Evolutionary conservation across 2,888 invertebrate genomes (phyloP), one percentile per base, ranked within the genome.

Genomic region (Microplitis manilae): DNA sequence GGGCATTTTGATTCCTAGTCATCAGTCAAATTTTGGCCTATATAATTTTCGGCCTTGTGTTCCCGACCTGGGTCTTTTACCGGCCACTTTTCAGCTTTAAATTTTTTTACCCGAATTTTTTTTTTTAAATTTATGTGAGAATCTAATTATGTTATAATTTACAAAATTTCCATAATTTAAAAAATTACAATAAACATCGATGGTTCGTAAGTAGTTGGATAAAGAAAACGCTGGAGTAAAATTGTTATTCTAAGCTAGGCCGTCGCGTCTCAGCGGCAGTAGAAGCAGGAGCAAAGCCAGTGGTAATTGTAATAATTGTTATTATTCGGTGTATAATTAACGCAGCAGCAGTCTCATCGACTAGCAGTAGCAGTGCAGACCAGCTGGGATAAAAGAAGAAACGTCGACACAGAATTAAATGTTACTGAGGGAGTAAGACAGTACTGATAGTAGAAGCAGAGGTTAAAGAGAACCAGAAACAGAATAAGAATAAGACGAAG

Each of bases 271-370:
- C 77, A 30, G 30, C 50, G 13, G 50, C 9, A 13, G 13, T 50
- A 50, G 50, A 5, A 50, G 50, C 50, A 13, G 50, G 78, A 79
- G 80, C 80, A 79, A 79, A 79, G 82, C 79, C 81, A 83, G 80
- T 84, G 83, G 86, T 87, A 87, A 87, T 87, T 87, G 85, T 86
- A 87, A 87, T 86, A 87, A 87, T 87, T 87, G 87, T 87, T 87
- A 87, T 87, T 87, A 86, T 87, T 86, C 86, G 86, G 87, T 87
- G 86, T 87, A 86, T 87, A 87, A 87, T 87, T 87, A 87, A 87
- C 86, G 86, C 85, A 50, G 50, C 50, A 50, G 84, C 30, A 83
- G 85, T 84, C 83, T 81, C 79, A 79, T 75, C 73, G 77, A 73
- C 68, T 77, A 75, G 77, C 67, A 17, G 78, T 2, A 30, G 30